Base-by-base conservation (phyloP, 1,140 invertebrate species). In the Drosophila tristis region DNA sequence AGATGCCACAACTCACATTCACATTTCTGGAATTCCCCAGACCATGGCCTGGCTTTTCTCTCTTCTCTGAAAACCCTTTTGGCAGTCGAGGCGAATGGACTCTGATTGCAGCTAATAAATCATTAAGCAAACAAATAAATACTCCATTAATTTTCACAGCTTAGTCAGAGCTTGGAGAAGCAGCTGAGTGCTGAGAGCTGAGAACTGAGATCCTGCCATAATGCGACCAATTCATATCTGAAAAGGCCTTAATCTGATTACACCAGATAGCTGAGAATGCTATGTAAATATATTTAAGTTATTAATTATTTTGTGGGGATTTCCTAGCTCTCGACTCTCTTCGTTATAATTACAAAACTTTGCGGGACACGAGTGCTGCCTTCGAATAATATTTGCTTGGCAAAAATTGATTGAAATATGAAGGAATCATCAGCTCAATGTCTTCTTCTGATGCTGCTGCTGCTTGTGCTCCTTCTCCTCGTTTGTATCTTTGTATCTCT, bases 121-220 rank as follows among this genome's bases (percentile, higher is more conserved):
- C 71, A 89, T 87, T 89, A 72, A 89, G 39, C 66, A 79, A 82
- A 82, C 79, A 89, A 87, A 87, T 87, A 89, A 87, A 89, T 87
- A 89, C 71, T 70, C 75, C 79, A 87, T 87, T 89, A 82, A 89
- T 73, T 84, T 87, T 89, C 79, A 79, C 84, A 89, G 79, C 82
- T 87, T 81, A 78, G 58, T 68, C 67, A 61, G 60, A 45, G 48
- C 25, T 39, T n/a, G 54, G 11, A 25, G 35, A 42, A 16, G 15
- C 31, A 56, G 44, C 39, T 71, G 16, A 39, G 49, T 11, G 3
- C 8, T 42, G 11, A 25, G 59, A 57, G 77, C 77, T 81, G 7
- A 20, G 64, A 57, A 68, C 77, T 81, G 51, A 50, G 31, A 60
- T 84, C 43, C 76, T 77, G 60, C 61, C 64, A 65, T 66, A 80